Evolutionary conservation across 2,113 vertebrate species (phyloP).

Genomic region (Craseonycteris thonglongyai): DNA sequence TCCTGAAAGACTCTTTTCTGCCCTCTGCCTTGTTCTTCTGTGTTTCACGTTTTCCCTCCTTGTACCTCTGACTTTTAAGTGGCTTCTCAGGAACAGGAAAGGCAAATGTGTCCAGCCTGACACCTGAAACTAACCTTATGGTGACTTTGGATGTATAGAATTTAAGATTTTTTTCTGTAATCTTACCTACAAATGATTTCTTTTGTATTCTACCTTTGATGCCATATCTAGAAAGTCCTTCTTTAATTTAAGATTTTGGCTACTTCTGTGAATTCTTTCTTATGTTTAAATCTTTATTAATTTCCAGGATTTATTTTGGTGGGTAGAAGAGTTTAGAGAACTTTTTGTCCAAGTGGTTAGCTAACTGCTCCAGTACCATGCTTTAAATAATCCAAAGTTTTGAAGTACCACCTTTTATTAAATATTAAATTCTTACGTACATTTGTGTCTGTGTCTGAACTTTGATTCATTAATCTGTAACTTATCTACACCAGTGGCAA

Average conservation of each 20-base stretch:
- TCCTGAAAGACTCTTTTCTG: background rate
- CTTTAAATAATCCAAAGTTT: background rate
- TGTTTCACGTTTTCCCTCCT: background rate
- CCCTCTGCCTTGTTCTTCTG: background rate
- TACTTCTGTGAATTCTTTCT: background rate
- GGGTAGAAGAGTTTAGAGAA: background rate
- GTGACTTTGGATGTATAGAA: background rate
- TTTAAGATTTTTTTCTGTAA: background rate
- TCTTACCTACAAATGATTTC: background rate
- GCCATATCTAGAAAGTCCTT: background rate
- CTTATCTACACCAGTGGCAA: background rate
- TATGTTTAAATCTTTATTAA: conserved; percentile 8
- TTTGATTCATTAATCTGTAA: background rate
- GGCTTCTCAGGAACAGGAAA: background rate
- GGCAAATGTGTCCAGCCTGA: background rate
- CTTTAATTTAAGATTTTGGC: background rate
- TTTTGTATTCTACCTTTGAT: background rate
- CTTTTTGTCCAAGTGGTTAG: background rate
- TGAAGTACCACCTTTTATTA: background rate
- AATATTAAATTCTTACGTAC: background rate
- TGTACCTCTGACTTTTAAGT: background rate
- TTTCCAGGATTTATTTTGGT: background rate
- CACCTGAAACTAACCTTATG: background rate
- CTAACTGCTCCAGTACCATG: background rate
- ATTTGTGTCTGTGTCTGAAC: background rate